Base-by-base conservation (phyloP, 2,113 vertebrate species). In the Hippocampus barbouri region DNA sequence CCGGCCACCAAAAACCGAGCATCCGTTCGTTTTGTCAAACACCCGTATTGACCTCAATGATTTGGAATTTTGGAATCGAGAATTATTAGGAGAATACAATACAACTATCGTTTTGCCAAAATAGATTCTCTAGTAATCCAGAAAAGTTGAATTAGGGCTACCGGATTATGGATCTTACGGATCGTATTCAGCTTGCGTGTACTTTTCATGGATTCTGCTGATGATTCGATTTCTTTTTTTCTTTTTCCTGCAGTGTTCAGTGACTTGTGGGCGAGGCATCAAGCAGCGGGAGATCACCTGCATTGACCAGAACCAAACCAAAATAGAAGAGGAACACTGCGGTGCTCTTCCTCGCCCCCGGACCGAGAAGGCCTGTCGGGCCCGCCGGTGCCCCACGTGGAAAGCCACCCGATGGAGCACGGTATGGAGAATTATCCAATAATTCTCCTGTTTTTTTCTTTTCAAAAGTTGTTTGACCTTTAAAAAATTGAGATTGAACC, bases 251-350 rank as follows among this genome's bases (percentile, higher is more conserved):
- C 81, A 99, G 97, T 99, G 97, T 75, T 98, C 97, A 68, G 94
- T 94, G 80, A 95, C 94, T 71, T 99, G 97, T 86, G 96, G 96
- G 23, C 95, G 92, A 66, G 97, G 97, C 66, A 88, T 90, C 83
- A 96, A 96, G 84, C 86, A 93, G 63, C 93, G 96, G 18, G 93
- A 95, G 54, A 88, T 98, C 6, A 60, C 88, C 79, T 99, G 97
- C 66, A 68, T 92, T 74, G 84, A 93, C 73, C 90, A 85, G 57
- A 91, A 92, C 73, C 93, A 92, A 74, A 83, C 61, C 40, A 89
- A 91, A 89, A 83, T 93, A 78, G 92, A 92, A 67, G 94, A 96
- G 18, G 83, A 86, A 30, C 81, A 86, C 47, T 99, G 97, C 71
- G 85, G 86, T 66, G 93, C 94, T 78, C 90, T 94, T 71, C 87